These are phyloP conservation scores for Conistra vaccinii DNA, from an alignment of 2,888 invertebrate species.

Conservation along the genomic window DNA sequence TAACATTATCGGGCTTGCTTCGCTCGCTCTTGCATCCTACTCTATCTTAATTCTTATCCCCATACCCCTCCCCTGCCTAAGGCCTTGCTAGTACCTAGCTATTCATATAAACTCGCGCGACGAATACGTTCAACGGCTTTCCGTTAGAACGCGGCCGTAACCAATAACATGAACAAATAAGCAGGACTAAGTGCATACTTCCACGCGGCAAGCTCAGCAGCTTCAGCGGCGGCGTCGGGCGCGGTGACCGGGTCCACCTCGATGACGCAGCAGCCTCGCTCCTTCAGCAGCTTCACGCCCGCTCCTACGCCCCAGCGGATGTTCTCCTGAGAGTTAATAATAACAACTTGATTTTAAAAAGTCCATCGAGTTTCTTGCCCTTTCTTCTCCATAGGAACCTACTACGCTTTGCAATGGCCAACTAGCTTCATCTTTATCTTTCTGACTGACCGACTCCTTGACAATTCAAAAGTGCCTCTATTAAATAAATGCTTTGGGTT, in stretches of 20 bases:
- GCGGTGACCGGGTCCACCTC: slow-evolving; percentile 90
- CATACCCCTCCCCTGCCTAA: too few species aligned
- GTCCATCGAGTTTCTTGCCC: neutral
- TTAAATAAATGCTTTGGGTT: neutral
- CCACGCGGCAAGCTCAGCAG: slow-evolving; percentile 91
- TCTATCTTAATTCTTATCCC: too few species aligned
- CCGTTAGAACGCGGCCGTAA: neutral
- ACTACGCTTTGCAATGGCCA: neutral
- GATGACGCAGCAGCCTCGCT: slow-evolving; percentile 72
- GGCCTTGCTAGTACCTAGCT: neutral
- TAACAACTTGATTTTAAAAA: neutral
- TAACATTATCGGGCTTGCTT: too few species aligned
- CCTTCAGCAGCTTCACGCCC: slow-evolving; percentile 74
- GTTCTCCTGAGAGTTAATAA: slow-evolving; percentile 77
- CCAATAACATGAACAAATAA: neutral
- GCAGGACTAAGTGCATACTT: slow-evolving; percentile 74
- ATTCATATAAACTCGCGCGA: neutral
- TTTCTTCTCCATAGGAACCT: neutral
- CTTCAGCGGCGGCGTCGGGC: slow-evolving; percentile 93
- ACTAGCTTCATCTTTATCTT: neutral
- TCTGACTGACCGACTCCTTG: too few species aligned
- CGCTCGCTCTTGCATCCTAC: too few species aligned
- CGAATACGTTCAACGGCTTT: neutral
- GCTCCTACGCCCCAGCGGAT: slow-evolving; percentile 82
- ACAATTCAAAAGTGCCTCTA: neutral